Base-by-base conservation (phyloP, 2,888 invertebrate genomes). In the Aromia moschata region DNA sequence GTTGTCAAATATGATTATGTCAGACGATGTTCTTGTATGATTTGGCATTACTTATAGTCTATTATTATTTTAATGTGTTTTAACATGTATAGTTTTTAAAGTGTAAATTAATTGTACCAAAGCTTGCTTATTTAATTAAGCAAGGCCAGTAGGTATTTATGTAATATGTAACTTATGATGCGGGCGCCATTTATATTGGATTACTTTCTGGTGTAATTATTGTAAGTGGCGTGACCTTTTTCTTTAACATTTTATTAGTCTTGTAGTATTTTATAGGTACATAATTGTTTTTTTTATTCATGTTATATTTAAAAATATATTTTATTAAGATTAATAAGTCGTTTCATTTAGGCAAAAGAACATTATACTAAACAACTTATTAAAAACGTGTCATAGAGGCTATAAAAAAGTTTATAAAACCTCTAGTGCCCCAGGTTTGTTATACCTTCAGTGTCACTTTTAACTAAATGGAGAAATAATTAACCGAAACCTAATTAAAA, bases 271-370 rank as follows among this genome's bases (percentile, higher is more conserved):
- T 63, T 65, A 61, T 67, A 70, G 61, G 55, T 60, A 67, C 56
- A 67, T 60, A 58, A 67, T 67, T 67, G 64, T 70, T 69, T 75
- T 79, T 77, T 76, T 75, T 77, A 77, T 77, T 70, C 72, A 75
- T 77, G 77, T 78, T 77, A 78, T 71, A 78, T 78, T 77, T 78
- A 75, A 77, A 79, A 78, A 79, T 79, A 78, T 79, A 78, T 77
- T 78, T 79, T 79, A 79, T 79, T 70, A 70, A 69, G 70, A 65
- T 56, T 62, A 58, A n/a, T n/a, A n/a, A n/a, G n/a, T n/a, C n/a
- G n/a, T n/a, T n/a, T n/a, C n/a, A n/a, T n/a, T n/a, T n/a, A n/a
- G n/a, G n/a, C n/a, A n/a, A n/a, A n/a, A n/a, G n/a, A n/a, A n/a
- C n/a, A n/a, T n/a, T n/a, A n/a, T n/a, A n/a, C n/a, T n/a, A n/a